phyloP scores from a whole-genome alignment of 2,113 vertebrate genomes.

The Leucopsar rothschildi region DNA sequence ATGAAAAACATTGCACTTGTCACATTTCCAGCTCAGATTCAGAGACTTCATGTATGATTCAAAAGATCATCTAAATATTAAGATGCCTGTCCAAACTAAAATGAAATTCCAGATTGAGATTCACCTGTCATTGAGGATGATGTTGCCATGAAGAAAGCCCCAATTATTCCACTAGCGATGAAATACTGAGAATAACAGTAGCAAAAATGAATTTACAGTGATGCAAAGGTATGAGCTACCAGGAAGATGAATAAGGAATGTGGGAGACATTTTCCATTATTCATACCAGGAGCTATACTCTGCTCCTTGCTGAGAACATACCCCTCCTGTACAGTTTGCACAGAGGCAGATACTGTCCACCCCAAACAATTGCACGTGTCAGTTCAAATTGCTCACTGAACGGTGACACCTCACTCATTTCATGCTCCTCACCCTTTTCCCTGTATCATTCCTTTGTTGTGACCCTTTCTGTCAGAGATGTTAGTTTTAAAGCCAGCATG shows the following conservation, averaged over 20 bases:
- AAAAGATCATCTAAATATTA: conserved; percentile 20
- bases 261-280: neutral
- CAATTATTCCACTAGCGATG: neutral
- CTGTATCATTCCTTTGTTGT: neutral
- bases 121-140: neutral
- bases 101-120: neutral
- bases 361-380: neutral
- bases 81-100: neutral
- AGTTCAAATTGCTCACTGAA: neutral
- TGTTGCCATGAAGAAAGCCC: neutral
- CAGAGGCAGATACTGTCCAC: neutral
- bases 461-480: neutral
- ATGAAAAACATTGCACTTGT: neutral
- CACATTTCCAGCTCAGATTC: neutral
- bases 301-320: neutral
- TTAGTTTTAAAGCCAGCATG: conserved; percentile 10
- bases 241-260: neutral
- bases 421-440: neutral
- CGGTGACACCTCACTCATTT: neutral
- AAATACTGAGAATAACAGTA: neutral
- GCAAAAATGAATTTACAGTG: neutral
- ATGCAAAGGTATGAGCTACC: neutral
- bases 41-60: neutral
- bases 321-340: neutral
- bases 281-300: neutral